Percentiles rank a stretch among this genome's conserved stretches.
phyloP scores from a whole-genome alignment of 2,113 vertebrate species.

The Sinocyclocheilus maitianheensis region DNA sequence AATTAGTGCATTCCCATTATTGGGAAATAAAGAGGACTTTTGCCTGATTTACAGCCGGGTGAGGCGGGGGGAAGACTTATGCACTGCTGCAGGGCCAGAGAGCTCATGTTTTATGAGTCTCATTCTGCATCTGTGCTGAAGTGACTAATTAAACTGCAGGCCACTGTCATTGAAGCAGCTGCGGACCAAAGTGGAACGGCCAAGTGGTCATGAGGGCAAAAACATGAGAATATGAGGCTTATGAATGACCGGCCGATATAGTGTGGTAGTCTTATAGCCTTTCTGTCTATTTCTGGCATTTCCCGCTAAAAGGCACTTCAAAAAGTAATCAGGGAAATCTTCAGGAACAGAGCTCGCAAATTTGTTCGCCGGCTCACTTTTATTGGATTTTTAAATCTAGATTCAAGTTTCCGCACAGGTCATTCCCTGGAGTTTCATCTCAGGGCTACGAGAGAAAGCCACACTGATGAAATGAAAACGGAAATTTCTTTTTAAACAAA shows the following conservation, averaged over 20 bases:
- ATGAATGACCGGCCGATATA: neutral
- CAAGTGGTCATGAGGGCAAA: neutral
- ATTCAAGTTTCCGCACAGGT: constrained; percentile 9
- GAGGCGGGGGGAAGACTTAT: constrained; percentile 60
- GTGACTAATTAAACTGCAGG: constrained; percentile 70
- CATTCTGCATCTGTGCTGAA: constrained; percentile 61
- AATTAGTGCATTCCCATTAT: constrained; percentile 51
- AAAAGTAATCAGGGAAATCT: constrained; percentile 30
- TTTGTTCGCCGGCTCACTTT: neutral
- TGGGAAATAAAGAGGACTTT: constrained; percentile 75
- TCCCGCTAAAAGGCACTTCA: constrained; percentile 30
- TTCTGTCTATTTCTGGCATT: constrained; percentile 4
- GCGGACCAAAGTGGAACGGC: constrained; percentile 41
- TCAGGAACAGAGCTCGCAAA: constrained; percentile 2
- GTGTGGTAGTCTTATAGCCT: neutral
- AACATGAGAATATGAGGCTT: neutral
- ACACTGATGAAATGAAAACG: constrained; percentile 31
- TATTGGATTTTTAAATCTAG: constrained; percentile 42
- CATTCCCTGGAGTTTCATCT: constrained; percentile 16
- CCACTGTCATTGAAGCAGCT: constrained; percentile 55
- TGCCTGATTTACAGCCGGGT: constrained; percentile 68
- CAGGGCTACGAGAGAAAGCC: neutral
- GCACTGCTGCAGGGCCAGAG: constrained; percentile 55
- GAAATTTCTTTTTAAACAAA: constrained; percentile 27
- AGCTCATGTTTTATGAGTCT: constrained; percentile 67